These are phyloP conservation scores for Caenorhabditis japonica DNA, from an alignment of 2,888 invertebrate genomes.

Conservation along the genomic window DNA sequence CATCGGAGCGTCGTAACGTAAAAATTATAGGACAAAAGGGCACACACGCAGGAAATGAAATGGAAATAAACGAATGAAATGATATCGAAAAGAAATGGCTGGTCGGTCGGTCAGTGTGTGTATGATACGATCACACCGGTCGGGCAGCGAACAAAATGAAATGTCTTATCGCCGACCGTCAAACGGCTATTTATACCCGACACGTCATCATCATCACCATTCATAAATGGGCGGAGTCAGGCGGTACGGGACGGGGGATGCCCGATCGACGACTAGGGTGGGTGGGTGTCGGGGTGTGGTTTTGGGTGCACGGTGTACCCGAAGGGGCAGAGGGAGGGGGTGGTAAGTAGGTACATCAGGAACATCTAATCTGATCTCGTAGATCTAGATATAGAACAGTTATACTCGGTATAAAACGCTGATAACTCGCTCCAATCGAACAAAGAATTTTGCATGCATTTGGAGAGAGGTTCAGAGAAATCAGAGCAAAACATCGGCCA, in stretches of 20 bases:
- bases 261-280: no score
- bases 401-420: no score
- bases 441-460: no score
- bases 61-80: slow-evolving; percentile 17
- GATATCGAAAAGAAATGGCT: slow-evolving; percentile 10
- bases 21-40: neutral
- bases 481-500: no score
- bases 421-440: no score
- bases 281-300: slow-evolving; percentile 19
- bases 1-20: no score
- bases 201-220: slow-evolving; percentile 10
- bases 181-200: slow-evolving; percentile 30
- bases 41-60: neutral
- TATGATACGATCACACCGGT: slow-evolving; percentile 19
- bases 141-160: neutral
- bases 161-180: slow-evolving; percentile 31
- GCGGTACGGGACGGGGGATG: neutral
- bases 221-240: slow-evolving; percentile 37
- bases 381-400: no score
- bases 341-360: neutral
- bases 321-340: neutral
- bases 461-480: no score
- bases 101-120: slow-evolving; percentile 6
- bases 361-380: no score
- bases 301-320: slow-evolving; percentile 30